Evolutionary conservation across 2,888 invertebrate genomes (phyloP).

Genomic region (Halictus quadricinctus): DNA sequence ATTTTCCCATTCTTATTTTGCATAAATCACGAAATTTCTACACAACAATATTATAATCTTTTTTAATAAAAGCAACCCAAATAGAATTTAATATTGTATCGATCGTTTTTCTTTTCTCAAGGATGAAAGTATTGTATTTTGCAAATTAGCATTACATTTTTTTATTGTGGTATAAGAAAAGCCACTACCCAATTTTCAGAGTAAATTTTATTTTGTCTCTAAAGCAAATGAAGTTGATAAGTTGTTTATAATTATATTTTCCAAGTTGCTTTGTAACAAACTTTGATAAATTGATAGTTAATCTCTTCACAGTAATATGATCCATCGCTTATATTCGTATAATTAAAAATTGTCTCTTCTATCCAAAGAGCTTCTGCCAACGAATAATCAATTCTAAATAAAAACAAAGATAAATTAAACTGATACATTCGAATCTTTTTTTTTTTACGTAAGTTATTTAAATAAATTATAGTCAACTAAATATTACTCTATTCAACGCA

Average conservation of each 20-base stretch:
- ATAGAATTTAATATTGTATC: constrained; percentile 16
- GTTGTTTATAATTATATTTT: constrained; percentile 18
- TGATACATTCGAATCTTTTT: background rate
- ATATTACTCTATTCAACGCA: background rate
- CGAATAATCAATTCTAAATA: constrained; percentile 4
- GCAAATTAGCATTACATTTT: background rate
- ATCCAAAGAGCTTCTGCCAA: background rate
- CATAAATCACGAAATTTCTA: constrained; percentile 35
- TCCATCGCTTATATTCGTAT: constrained; percentile 7
- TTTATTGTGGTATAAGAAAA: background rate
- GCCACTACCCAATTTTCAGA: constrained; percentile 8
- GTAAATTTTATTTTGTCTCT: constrained; percentile 19
- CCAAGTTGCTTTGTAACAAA: constrained; percentile 1
- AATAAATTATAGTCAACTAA: constrained; percentile 16
- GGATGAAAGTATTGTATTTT: background rate
- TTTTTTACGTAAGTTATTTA: background rate
- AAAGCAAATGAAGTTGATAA: background rate
- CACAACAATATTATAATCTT: constrained; percentile 7
- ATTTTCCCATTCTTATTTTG: constrained; percentile 26
- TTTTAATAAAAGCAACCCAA: background rate
- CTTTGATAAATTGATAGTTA: constrained; percentile 5
- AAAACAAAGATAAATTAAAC: background rate
- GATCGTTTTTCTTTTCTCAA: background rate
- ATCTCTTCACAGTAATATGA: constrained; percentile 14
- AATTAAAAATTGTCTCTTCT: background rate